Conservation (phyloP, 2,797 vertebrate genomes). For the Hypotaenidia philippensis region DNA sequence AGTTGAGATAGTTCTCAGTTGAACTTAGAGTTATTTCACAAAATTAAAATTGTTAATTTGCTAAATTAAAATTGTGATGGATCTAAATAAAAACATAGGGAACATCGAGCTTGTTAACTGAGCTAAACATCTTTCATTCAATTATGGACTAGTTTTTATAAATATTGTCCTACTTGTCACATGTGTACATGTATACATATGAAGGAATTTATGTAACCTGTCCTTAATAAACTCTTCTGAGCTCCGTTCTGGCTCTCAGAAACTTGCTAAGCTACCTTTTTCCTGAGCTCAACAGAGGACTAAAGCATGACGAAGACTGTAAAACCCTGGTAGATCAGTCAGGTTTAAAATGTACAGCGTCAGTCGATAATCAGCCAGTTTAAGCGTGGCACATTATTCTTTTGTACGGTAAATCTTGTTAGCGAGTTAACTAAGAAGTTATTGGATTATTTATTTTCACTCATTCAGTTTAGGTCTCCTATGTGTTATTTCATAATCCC, state of each 20-base stretch:
- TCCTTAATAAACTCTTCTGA: not conserved
- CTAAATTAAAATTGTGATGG: not conserved
- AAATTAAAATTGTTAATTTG: not conserved
- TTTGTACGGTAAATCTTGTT: not conserved
- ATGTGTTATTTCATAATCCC: conserved; percentile 14
- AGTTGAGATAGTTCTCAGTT: not conserved
- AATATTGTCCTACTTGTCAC: not conserved
- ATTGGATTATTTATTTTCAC: conserved; percentile 43
- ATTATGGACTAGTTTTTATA: not conserved
- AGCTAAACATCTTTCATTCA: not conserved
- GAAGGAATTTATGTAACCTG: not conserved
- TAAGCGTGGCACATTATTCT: not conserved
- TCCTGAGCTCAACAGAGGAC: not conserved
- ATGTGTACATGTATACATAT: not conserved
- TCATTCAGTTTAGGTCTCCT: not conserved
- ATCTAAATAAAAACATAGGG: not conserved
- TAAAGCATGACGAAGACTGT: not conserved
- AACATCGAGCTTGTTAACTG: not conserved
- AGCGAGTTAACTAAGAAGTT: not conserved
- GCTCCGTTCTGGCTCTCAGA: not conserved
- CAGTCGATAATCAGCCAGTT: not conserved
- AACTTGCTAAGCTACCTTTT: not conserved
- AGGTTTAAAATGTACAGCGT: not conserved
- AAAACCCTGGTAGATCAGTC: not conserved
- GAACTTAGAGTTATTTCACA: not conserved